Evolutionary conservation across 2,113 vertebrate genomes (phyloP).

Genomic region (Taurulus bubalis): DNA sequence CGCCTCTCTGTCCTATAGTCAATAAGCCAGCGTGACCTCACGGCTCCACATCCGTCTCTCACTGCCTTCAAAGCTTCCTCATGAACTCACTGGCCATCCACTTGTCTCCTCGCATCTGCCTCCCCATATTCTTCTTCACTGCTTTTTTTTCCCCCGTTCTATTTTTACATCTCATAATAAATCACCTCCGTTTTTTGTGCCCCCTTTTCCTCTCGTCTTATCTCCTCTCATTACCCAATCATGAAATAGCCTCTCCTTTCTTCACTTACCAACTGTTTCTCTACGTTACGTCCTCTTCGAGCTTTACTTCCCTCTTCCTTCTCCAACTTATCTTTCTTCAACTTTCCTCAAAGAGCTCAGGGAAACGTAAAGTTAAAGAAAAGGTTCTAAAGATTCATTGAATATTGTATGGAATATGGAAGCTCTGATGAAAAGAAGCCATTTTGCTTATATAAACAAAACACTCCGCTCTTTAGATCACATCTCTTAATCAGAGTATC

Average conservation of each 20-base stretch:
- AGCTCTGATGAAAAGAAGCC: background rate
- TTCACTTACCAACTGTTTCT: constrained; percentile 11
- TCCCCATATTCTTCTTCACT: background rate
- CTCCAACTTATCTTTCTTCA: background rate
- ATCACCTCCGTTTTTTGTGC: constrained; percentile 23
- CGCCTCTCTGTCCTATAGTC: constrained; percentile 48
- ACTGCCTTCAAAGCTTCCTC: constrained; percentile 37
- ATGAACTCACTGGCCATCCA: constrained; percentile 37
- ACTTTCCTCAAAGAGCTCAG: background rate
- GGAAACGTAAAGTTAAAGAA: background rate
- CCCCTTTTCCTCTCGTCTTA: background rate
- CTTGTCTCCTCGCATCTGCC: background rate
- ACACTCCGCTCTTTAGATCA: constrained; percentile 20
- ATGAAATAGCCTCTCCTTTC: constrained; percentile 30
- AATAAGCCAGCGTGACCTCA: constrained; percentile 52
- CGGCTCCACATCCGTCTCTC: constrained; percentile 15
- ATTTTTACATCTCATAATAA: constrained; percentile 47
- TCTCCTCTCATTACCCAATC: constrained; percentile 20
- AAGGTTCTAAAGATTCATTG: background rate
- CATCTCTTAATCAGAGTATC: constrained; percentile 22
- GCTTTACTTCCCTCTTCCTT: background rate
- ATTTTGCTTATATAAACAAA: constrained; percentile 19
- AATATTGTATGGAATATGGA: constrained; percentile 20
- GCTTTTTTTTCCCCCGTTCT: constrained; percentile 10
- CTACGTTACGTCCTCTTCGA: constrained; percentile 3